Percentiles rank a stretch among this genome's conserved stretches.
Conservation (phyloP, 2,797 vertebrate species). For the Acanthurus leucopareius region DNA sequence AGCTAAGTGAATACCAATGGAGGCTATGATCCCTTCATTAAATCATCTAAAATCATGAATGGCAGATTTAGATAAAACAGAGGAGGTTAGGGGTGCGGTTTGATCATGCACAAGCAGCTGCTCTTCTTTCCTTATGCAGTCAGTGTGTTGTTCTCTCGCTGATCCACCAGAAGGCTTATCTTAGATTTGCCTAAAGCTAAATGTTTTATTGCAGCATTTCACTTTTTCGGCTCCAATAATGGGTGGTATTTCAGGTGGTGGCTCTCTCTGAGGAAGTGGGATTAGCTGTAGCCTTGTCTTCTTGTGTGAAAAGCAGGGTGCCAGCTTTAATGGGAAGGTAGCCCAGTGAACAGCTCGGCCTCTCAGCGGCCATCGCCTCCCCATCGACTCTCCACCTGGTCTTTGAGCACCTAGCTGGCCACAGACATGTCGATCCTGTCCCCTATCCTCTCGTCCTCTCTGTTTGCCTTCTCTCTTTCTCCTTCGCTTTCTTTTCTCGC, state of each 20-base stretch:
- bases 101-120: constrained; percentile 28
- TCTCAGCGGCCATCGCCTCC: constrained; percentile 76
- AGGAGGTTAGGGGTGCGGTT: constrained; percentile 29
- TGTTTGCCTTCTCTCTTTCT: constrained; percentile 22
- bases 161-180: constrained; percentile 23
- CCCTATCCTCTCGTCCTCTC: constrained; percentile 44
- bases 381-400: constrained; percentile 81
- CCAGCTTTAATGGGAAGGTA: constrained; percentile 78
- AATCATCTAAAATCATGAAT: constrained; percentile 39
- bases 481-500: constrained; percentile 24
- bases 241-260: constrained; percentile 56
- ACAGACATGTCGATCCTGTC: constrained; percentile 50
- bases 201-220: constrained; percentile 36
- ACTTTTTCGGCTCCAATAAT: constrained; percentile 18
- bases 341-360: constrained; percentile 80
- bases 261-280: constrained; percentile 42
- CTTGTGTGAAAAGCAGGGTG: constrained; percentile 62
- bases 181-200: constrained; percentile 29
- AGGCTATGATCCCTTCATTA: constrained; percentile 19
- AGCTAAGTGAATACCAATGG: neutral
- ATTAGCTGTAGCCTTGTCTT: constrained; percentile 65
- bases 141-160: constrained; percentile 18
- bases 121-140: neutral
- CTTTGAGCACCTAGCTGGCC: constrained; percentile 78
- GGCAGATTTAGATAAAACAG: constrained; percentile 30